phyloP scores from a whole-genome alignment of 1,140 invertebrate species.

The Campoletis sonorensis region DNA sequence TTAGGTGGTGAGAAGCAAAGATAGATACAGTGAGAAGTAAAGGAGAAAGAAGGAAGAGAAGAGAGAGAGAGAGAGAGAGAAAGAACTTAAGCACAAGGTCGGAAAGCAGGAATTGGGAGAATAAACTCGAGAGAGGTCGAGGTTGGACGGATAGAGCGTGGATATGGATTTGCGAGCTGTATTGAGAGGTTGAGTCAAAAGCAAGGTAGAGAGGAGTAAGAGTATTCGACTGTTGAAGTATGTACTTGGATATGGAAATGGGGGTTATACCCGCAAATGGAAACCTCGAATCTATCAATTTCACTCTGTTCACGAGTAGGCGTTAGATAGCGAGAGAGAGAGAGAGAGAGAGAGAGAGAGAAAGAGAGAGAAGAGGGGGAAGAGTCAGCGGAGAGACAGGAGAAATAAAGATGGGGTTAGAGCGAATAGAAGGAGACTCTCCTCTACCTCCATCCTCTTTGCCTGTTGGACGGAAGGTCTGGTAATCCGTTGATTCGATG shows the following conservation, averaged over 20 bases:
- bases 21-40: no score
- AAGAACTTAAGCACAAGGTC: background rate
- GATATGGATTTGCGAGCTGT: constrained; percentile 43
- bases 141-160: background rate
- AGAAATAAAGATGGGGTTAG: background rate
- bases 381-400: no score
- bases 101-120: background rate
- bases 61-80: constrained; percentile 21
- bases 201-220: constrained; percentile 1
- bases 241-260: constrained; percentile 70
- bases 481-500: constrained; percentile 71
- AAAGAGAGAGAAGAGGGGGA: no score
- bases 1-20: no score
- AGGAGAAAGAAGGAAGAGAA: constrained; percentile 38
- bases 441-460: constrained; percentile 42
- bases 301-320: constrained; percentile 59
- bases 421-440: constrained; percentile 48
- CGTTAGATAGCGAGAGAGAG: background rate
- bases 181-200: constrained; percentile 47
- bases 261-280: constrained; percentile 59
- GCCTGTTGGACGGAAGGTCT: constrained; percentile 52
- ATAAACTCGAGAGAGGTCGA: background rate
- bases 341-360: constrained; percentile 3
- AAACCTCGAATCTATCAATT: constrained; percentile 74
- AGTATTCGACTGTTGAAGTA: constrained; percentile 54